Conservation (phyloP, 2,888 invertebrate genomes). For the Plemyria rubiginata region DNA sequence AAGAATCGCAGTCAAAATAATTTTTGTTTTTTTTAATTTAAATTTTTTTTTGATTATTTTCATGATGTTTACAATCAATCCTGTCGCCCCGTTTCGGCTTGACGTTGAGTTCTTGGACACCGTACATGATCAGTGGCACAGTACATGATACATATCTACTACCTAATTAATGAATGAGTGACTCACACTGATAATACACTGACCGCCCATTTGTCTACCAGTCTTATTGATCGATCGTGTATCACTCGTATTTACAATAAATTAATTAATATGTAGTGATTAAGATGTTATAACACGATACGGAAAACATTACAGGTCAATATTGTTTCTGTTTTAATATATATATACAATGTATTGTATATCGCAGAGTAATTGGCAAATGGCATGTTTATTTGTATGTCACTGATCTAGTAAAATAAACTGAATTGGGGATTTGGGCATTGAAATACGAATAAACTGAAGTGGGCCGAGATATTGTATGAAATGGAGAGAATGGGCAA, state of each 20-base stretch:
- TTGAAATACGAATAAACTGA: no score
- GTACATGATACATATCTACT: not conserved
- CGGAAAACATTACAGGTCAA: not conserved
- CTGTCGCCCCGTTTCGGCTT: no score
- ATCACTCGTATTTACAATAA: conserved; percentile 10
- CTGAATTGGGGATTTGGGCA: no score
- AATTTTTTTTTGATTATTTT: no score
- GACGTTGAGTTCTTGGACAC: no score
- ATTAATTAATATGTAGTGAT: conserved; percentile 14
- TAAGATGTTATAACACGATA: not conserved
- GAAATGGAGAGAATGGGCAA: no score
- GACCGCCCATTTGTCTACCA: conserved; percentile 38
- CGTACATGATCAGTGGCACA: conserved; percentile 1
- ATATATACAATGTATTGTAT: not conserved
- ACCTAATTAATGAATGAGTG: conserved; percentile 22
- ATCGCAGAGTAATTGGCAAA: not conserved
- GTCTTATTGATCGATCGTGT: conserved; percentile 21
- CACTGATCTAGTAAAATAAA: no score
- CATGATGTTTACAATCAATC: no score
- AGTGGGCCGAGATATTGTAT: no score
- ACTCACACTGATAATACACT: conserved; percentile 34
- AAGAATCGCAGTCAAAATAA: no score
- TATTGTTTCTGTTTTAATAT: not conserved
- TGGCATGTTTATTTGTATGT: not conserved
- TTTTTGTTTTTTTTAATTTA: no score